A percentile compares a stretch with the other conserved stretches of the same genome.
Conservation (phyloP, 2,113 vertebrate genomes). For the Trichomycterus rosablanca region DNA sequence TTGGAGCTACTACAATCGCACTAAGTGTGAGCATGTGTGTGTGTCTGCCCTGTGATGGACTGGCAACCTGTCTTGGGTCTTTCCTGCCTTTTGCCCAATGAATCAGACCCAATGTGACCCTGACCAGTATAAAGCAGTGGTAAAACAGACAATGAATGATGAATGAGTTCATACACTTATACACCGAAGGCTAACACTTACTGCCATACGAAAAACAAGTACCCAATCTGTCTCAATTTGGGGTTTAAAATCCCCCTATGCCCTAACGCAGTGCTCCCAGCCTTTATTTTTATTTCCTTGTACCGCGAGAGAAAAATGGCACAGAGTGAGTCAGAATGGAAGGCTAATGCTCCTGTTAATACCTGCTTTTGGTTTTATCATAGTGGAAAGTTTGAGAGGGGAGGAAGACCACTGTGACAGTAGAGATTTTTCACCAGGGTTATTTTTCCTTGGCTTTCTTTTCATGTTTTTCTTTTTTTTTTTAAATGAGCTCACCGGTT, state of each 20-base stretch:
- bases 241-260: conserved; percentile 13
- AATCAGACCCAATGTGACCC: too few relatives aligned
- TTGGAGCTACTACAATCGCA: too few relatives aligned
- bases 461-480: conserved; percentile 36
- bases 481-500: conserved; percentile 49
- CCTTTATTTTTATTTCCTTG: conserved; percentile 21
- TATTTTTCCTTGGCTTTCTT: conserved; percentile 46
- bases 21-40: too few relatives aligned
- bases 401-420: conserved; percentile 39
- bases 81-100: too few relatives aligned
- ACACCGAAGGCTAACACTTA: conserved; percentile 13
- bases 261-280: conserved; percentile 17
- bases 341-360: conserved; percentile 45
- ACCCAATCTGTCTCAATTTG: conserved; percentile 38
- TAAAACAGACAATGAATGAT: too few relatives aligned
- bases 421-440: conserved; percentile 44
- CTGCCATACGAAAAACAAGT: conserved; percentile 20
- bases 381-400: conserved; percentile 51
- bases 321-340: conserved; percentile 28
- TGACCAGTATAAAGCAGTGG: too few relatives aligned
- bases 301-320: conserved; percentile 34
- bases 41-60: too few relatives aligned
- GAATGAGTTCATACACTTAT: conserved; percentile 3
- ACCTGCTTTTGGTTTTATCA: conserved; percentile 55
- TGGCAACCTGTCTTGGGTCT: too few relatives aligned